Percentiles rank a stretch among this genome's conserved stretches.
Evolutionary conservation across 1,140 invertebrate species (phyloP).

Genomic region (Nasonia giraulti): DNA sequence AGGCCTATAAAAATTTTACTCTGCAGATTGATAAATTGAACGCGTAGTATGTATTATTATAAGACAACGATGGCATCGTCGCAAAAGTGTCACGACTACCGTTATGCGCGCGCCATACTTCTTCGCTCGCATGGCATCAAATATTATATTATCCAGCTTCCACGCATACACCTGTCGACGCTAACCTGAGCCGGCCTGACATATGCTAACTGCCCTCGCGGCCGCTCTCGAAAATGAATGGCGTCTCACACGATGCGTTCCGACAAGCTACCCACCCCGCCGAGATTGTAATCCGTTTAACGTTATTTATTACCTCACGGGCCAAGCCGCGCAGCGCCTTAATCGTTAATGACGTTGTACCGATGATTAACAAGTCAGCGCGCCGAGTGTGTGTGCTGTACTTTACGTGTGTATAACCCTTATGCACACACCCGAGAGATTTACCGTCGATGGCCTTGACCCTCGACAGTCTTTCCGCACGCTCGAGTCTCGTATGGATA

Average conservation of each 20-base stretch:
- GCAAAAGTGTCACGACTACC: no score
- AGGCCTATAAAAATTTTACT: no score
- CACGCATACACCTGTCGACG: background rate
- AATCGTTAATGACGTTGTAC: slow-evolving; percentile 46
- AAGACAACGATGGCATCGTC: no score
- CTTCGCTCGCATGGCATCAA: no score
- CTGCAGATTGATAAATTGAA: no score
- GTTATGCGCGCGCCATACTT: no score
- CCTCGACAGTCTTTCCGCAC: background rate
- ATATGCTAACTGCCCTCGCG: slow-evolving; percentile 55
- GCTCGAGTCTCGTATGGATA: background rate
- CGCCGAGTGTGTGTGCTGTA: background rate
- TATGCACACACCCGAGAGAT: background rate
- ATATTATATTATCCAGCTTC: background rate
- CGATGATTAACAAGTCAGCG: slow-evolving; percentile 23
- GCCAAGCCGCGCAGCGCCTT: background rate
- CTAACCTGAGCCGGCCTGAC: slow-evolving; percentile 50
- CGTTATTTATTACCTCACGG: slow-evolving; percentile 54
- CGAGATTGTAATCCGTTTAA: slow-evolving; percentile 55
- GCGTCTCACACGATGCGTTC: slow-evolving; percentile 52
- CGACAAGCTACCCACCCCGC: slow-evolving; percentile 46
- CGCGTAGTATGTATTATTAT: no score
- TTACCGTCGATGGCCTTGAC: slow-evolving; percentile 32
- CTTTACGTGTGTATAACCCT: background rate
- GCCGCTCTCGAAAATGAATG: slow-evolving; percentile 55